Evolutionary conservation across 92 coral and sea anemone genomes (phyloP).

Genomic region (Palythoa grandiflora): DNA sequence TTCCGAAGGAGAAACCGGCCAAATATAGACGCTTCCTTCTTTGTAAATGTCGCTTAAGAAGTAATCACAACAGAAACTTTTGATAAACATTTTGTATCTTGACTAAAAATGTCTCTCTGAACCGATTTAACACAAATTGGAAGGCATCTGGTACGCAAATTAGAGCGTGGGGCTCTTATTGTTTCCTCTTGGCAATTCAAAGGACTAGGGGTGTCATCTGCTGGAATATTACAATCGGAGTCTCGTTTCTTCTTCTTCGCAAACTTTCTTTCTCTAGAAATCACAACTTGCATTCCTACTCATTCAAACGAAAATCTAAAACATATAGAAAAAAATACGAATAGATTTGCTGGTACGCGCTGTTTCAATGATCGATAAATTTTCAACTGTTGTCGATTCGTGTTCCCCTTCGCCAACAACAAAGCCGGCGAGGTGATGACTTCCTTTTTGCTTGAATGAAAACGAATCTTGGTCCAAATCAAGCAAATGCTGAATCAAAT

Average conservation of each 20-base stretch:
- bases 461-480: conserved; percentile 27
- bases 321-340: conserved; percentile 9
- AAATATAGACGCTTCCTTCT: conserved; percentile 74
- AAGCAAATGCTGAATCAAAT: neutral
- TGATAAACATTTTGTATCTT: conserved; percentile 42
- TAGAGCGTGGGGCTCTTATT: conserved; percentile 91
- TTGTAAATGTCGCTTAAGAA: conserved; percentile 50
- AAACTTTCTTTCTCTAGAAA: conserved; percentile 28
- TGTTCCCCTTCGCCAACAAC: conserved; percentile 87
- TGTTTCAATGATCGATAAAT: conserved; percentile 20
- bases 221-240: conserved; percentile 86
- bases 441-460: conserved; percentile 50
- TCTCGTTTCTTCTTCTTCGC: conserved; percentile 65
- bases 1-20: conserved; percentile 85
- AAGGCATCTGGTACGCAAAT: conserved; percentile 79
- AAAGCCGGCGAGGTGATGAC: conserved; percentile 95
- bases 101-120: conserved; percentile 6
- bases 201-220: conserved; percentile 98
- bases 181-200: conserved; percentile 89
- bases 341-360: conserved; percentile 42
- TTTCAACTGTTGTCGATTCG: conserved; percentile 65
- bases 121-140: conserved; percentile 35
- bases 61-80: conserved; percentile 49
- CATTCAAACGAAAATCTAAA: neutral
- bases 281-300: conserved; percentile 27